phyloP scores from a whole-genome alignment of 2,888 invertebrate species.

The Trichacis sp. region DNA sequence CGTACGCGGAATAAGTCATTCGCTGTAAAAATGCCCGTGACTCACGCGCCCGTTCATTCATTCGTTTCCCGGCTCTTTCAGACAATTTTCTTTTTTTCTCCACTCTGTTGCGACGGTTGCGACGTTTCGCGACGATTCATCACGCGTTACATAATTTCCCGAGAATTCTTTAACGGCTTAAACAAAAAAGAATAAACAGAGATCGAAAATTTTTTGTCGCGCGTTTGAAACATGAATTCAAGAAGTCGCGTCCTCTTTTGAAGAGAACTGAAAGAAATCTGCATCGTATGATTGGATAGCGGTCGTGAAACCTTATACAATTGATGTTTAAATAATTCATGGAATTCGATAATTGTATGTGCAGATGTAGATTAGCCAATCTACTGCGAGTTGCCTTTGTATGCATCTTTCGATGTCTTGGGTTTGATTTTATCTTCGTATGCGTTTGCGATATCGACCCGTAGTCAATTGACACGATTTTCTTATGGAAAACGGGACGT shows the following conservation, averaged over 20 bases:
- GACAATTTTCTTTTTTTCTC: too few species aligned
- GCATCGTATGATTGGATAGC: not conserved
- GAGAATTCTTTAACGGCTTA: too few species aligned
- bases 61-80: too few species aligned
- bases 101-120: too few species aligned
- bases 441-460: not conserved
- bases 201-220: not conserved
- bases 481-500: too few species aligned
- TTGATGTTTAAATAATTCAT: conserved; percentile 3
- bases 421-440: not conserved
- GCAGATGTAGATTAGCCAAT: conserved; percentile 6
- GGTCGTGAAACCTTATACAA: not conserved
- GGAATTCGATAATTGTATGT: conserved; percentile 8
- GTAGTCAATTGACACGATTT: too few species aligned
- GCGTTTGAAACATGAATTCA: too few species aligned
- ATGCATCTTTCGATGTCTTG: not conserved
- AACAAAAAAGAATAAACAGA: too few species aligned
- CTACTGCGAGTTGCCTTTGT: not conserved
- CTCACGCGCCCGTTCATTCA: conserved; percentile 1
- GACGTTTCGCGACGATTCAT: too few species aligned
- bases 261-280: not conserved
- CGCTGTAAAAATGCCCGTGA: not conserved
- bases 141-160: too few species aligned
- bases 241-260: not conserved
- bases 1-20: conserved; percentile 7